Percentiles rank a stretch among this genome's conserved stretches.
These are phyloP conservation scores for Tenthredo amoena DNA, from an alignment of 2,888 invertebrate genomes.

Conservation along the genomic window DNA sequence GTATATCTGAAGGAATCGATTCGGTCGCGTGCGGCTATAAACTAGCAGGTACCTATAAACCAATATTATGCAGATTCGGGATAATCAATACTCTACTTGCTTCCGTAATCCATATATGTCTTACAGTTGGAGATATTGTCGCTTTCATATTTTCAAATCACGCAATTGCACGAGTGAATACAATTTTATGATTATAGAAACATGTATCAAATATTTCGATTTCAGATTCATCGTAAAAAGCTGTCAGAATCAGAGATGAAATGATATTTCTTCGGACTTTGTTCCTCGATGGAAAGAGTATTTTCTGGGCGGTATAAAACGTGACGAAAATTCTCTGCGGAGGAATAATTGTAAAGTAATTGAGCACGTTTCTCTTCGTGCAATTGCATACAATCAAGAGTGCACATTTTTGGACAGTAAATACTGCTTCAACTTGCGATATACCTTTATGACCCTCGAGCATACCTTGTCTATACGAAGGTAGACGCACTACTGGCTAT, in stretches of 20 bases:
- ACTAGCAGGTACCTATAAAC: background rate
- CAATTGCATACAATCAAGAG: background rate
- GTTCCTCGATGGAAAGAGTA: background rate
- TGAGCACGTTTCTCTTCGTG: background rate
- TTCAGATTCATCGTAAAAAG: background rate
- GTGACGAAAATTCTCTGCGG: background rate
- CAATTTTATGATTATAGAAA: too few species aligned
- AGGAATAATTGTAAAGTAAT: background rate
- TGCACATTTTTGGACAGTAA: background rate
- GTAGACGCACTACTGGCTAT: conserved; percentile 24
- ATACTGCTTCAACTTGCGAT: background rate
- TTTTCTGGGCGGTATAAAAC: background rate
- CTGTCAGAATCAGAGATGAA: background rate
- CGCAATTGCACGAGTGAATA: background rate
- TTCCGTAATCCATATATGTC: background rate
- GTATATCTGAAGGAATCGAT: background rate
- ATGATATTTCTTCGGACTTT: background rate
- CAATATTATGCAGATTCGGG: background rate
- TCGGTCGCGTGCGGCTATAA: background rate
- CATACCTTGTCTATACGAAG: background rate
- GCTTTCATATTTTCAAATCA: background rate
- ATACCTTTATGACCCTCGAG: background rate
- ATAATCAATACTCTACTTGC: background rate
- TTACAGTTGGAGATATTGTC: background rate
- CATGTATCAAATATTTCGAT: background rate